Base-by-base conservation (phyloP, 2,113 vertebrate species). In the Psettodes erumei region DNA sequence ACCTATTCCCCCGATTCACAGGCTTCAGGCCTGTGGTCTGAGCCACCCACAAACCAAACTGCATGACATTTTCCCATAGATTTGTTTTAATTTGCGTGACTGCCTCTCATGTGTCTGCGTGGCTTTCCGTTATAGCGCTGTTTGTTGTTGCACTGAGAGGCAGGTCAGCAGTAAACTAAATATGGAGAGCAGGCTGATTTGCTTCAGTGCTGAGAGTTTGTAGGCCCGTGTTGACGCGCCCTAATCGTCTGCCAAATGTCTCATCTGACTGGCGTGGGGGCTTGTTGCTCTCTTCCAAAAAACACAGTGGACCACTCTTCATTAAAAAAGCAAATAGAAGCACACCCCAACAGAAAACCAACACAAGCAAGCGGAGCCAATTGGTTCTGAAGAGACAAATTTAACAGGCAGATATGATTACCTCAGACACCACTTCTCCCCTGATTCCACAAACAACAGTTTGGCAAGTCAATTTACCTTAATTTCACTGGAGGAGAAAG, bases 391-490 rank as follows among this genome's bases (percentile, higher is more conserved):
- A 75, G 79, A 81, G 76, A 86, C 71, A 72, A 59, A 86, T 86
- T 75, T 80, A 89, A 76, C 72, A 62, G 79, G 81, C 77, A 87
- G 85, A 79, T 90, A 86, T 86, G 79, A 90, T 90, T 81, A 90
- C 75, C 71, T 75, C 77, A 77, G 85, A 85, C 82, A 77, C 68
- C 63, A 38, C 73, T 78, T 81, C 77, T 75, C 79, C 77, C 66
- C 43, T 33, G 69, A 79, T 86, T 81, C 85, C 77, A 79, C 78
- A 88, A 89, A 90, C 80, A 86, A 86, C 79, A 89, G 71, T 85
- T 83, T 81, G 82, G 79, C 76, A 75, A 90, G 84, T 90, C 89
- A 86, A 83, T 90, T 91, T 86, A 54, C 76, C 67, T 75, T 89
- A 78, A 88, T 90, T 85, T 87, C 76, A 86, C 87, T 82, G 87